phyloP scores from a whole-genome alignment of 2,888 invertebrate genomes.

The Phlogophora meticulosa region DNA sequence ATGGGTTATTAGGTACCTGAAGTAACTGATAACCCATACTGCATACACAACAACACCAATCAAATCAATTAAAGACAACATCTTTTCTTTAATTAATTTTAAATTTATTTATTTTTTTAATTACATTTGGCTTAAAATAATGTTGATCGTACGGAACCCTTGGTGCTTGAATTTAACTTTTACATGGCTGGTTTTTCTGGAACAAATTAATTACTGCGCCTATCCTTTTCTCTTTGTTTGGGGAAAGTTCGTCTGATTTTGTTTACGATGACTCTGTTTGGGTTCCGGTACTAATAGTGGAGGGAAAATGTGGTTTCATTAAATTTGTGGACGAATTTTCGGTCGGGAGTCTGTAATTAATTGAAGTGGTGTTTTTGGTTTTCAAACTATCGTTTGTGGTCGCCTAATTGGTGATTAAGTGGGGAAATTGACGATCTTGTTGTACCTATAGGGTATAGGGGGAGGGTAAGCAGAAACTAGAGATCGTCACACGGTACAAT shows the following conservation, averaged over 20 bases:
- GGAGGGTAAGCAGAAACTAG: too few relatives aligned
- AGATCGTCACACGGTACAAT: too few relatives aligned
- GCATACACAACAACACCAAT: too few relatives aligned
- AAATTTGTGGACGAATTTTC: slow-evolving; percentile 38
- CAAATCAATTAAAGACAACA: too few relatives aligned
- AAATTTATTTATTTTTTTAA: too few relatives aligned
- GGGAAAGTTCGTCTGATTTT: slow-evolving; percentile 57
- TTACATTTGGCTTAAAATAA: too few relatives aligned
- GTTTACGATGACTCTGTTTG: slow-evolving; percentile 63
- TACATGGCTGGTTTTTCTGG: slow-evolving; percentile 53
- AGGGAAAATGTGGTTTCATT: slow-evolving; percentile 44
- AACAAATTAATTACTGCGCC: slow-evolving; percentile 64
- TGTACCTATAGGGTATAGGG: too few relatives aligned
- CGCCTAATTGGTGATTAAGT: slow-evolving; percentile 27
- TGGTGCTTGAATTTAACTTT: neutral
- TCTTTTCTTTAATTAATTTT: too few relatives aligned
- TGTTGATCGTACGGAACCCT: neutral
- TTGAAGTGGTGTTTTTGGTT: slow-evolving; percentile 52
- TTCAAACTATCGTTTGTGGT: slow-evolving; percentile 22
- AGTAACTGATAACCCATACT: too few relatives aligned
- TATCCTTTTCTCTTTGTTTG: slow-evolving; percentile 62
- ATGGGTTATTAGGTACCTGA: too few relatives aligned
- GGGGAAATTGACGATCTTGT: slow-evolving; percentile 14
- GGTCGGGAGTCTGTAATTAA: slow-evolving; percentile 36
- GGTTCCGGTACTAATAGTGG: slow-evolving; percentile 51